Conservation (phyloP, 2,888 invertebrate species). For the Drosophila neotestacea region DNA sequence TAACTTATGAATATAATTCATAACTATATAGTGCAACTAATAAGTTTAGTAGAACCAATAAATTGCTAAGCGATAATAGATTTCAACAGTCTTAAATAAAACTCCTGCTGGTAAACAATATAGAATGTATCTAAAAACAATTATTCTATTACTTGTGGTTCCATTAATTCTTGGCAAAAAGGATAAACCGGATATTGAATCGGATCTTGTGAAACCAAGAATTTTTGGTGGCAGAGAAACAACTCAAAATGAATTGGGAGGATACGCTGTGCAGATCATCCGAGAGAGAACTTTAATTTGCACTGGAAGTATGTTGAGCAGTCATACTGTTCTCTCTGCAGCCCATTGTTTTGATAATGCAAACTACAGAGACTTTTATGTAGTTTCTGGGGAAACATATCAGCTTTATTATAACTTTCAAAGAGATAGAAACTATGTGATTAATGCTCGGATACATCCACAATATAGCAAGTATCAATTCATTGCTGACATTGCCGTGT, state of each 20-base stretch:
- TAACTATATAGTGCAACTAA: slow-evolving; percentile 9
- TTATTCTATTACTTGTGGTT: background rate
- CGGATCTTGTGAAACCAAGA: slow-evolving; percentile 10
- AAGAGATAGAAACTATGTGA: slow-evolving; percentile 19
- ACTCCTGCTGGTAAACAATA: background rate
- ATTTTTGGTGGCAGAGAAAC: slow-evolving; percentile 28
- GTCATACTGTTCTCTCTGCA: slow-evolving; percentile 33
- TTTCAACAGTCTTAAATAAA: background rate
- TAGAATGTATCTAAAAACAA: slow-evolving; percentile 5
- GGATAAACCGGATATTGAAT: background rate
- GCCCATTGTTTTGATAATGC: slow-evolving; percentile 50
- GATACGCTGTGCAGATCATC: slow-evolving; percentile 37
- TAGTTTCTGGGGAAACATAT: slow-evolving; percentile 21
- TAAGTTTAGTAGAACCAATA: slow-evolving; percentile 6
- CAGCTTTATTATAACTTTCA: background rate
- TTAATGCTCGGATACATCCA: slow-evolving; percentile 32
- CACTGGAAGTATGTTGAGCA: slow-evolving; percentile 35
- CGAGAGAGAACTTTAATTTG: slow-evolving; percentile 17
- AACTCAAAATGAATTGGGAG: slow-evolving; percentile 19
- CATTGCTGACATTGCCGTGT: slow-evolving; percentile 52
- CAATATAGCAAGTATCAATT: slow-evolving; percentile 12
- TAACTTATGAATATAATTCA: background rate
- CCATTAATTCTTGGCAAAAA: background rate
- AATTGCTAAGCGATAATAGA: background rate
- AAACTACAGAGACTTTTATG: slow-evolving; percentile 4